Evolutionary conservation across 2,888 invertebrate genomes (phyloP).

Genomic region (Gari tellinella): DNA sequence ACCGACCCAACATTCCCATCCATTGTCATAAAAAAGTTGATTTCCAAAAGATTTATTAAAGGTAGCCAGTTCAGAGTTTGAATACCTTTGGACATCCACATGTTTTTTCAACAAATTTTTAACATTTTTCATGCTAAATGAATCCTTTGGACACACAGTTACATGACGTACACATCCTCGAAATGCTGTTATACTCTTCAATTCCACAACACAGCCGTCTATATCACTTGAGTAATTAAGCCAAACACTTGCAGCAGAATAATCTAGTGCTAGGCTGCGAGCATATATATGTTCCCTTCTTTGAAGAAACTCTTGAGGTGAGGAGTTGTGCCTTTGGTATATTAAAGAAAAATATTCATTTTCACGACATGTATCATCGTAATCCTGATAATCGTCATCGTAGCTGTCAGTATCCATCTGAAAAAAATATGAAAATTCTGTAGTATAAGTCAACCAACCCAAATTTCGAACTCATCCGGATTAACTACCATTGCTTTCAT

Average conservation of each 20-base stretch:
- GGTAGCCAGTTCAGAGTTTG: slow-evolving; percentile 17
- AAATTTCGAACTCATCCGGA: too few species aligned
- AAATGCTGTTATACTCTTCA: slow-evolving; percentile 6
- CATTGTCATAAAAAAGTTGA: slow-evolving; percentile 41
- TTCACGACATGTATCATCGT: neutral
- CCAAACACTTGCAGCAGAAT: slow-evolving; percentile 10
- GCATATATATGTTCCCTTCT: slow-evolving; percentile 17
- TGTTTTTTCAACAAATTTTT: slow-evolving; percentile 42
- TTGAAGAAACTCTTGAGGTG: slow-evolving; percentile 6
- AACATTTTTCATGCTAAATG: slow-evolving; percentile 1
- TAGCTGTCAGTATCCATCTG: too few species aligned
- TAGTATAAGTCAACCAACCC: too few species aligned
- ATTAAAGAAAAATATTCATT: slow-evolving; percentile 10
- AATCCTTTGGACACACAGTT: slow-evolving; percentile 9
- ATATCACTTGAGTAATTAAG: slow-evolving; percentile 14
- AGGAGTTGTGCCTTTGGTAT: slow-evolving; percentile 7
- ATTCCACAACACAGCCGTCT: slow-evolving; percentile 33
- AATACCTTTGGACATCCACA: slow-evolving; percentile 23
- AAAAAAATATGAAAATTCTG: too few species aligned
- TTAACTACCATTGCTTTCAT: too few species aligned
- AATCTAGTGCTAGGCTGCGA: slow-evolving; percentile 4
- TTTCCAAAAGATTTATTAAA: slow-evolving; percentile 30
- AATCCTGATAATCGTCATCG: neutral
- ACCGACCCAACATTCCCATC: slow-evolving; percentile 36
- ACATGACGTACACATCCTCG: slow-evolving; percentile 21